Evolutionary conservation across 1,140 invertebrate genomes (phyloP), one percentile per base, ranked within the genome.

Genomic region (Drusus annulatus): DNA sequence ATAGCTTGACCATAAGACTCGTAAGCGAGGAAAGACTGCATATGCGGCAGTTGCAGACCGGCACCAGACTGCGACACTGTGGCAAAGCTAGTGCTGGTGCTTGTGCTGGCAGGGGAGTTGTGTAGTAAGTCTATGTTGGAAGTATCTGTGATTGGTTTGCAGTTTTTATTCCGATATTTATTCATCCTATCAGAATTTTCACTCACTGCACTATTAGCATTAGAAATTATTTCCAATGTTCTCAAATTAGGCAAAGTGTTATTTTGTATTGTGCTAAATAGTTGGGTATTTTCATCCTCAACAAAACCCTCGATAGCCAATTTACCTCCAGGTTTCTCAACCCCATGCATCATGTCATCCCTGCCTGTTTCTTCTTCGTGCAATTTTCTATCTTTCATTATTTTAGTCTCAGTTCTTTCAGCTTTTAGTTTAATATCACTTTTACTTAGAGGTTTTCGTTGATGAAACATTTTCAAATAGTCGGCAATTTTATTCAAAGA

Each of bases 251-350:
- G 56, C 23, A 45, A 45, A 45, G 7, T 45, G 36, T 10, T 45
- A 45, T 45, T 13, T 45, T 45, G 36, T 45, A 45, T 13, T 1
- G 36, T 13, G 36, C 7, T 45, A 13, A 45, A 8, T 45, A 15
- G 5, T 23, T 60, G 7, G 13, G 8, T 17, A 4, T 8, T 60
- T 17, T 8, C 21, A 58, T 5, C 16, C 17, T 52, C 19, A 17
- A 4, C 8, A 51, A 10, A 19, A 71, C 21, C 23, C n/a, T 16
- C 17, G 13, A 25, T 54, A 50, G 19, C n/a, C 15, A 19, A 8
- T 31, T 17, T 50, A 17, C 89, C 89, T 85, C 88, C 88, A 69
- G 88, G 88, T 83, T 90, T 89, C 85, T 90, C 89, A 58, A 90
- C 87, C 52, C 89, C 88, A 82, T 89, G 88, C 71, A 87, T 86